Conservation (phyloP, 2,888 invertebrate genomes). For the Icerya purchasi region DNA sequence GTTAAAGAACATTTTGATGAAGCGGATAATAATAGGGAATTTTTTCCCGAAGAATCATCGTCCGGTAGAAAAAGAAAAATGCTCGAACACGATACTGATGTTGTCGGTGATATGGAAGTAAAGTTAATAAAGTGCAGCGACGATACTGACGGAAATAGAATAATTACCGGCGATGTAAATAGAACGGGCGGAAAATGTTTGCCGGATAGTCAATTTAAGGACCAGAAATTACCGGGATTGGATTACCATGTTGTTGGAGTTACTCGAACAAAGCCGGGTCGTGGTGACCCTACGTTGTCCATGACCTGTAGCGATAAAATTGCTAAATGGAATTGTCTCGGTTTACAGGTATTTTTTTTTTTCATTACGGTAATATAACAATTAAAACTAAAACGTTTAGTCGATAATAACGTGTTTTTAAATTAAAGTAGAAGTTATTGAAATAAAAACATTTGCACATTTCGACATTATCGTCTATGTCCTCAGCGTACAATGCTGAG, state of each 20-base stretch:
- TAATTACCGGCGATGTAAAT: constrained; percentile 28
- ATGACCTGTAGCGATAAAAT: constrained; percentile 90
- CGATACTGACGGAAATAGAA: constrained; percentile 16
- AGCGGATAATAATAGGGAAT: no score
- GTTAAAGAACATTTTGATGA: neutral
- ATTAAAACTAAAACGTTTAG: no score
- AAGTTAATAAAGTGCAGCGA: neutral
- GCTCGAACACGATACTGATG: neutral
- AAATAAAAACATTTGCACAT: no score
- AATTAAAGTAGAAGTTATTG: no score
- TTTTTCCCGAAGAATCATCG: neutral
- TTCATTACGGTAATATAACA: no score
- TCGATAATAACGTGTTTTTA: no score
- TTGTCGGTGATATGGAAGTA: neutral
- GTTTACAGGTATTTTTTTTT: constrained; percentile 49
- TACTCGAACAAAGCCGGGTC: constrained; percentile 34
- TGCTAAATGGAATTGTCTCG: constrained; percentile 66
- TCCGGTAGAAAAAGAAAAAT: neutral
- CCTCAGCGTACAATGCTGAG: no score
- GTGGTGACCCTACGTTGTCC: constrained; percentile 70
- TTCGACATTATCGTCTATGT: no score
- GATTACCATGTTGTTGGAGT: constrained; percentile 43
- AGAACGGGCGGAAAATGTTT: constrained; percentile 83
- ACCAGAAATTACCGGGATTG: constrained; percentile 34
- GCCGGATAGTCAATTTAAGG: constrained; percentile 31